Conservation (phyloP, 1,140 invertebrate genomes). For the Temnothorax curvispinosus region DNA sequence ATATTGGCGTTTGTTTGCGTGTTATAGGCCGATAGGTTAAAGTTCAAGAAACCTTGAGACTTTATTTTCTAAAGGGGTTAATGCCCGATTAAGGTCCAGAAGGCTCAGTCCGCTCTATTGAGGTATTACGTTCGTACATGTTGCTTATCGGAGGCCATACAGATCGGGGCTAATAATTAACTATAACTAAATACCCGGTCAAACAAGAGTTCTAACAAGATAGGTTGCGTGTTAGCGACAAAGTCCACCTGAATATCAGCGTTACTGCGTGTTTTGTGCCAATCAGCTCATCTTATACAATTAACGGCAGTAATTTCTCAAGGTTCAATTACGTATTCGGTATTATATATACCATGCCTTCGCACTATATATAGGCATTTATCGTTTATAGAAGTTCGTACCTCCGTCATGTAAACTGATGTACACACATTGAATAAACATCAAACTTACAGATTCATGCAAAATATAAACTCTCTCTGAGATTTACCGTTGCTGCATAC, state of each 20-base stretch:
- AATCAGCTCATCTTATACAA: neutral
- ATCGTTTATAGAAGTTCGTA: neutral
- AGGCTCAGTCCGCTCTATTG: constrained; percentile 53
- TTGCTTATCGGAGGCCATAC: constrained; percentile 66
- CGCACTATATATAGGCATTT: neutral
- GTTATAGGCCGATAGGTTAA: neutral
- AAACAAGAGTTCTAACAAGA: constrained; percentile 14
- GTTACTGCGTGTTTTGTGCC: neutral
- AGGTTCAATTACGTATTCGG: neutral
- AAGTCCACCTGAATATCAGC: neutral
- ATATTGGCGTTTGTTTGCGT: neutral
- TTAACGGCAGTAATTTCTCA: neutral
- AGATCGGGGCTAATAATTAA: constrained; percentile 43
- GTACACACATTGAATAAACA: neutral
- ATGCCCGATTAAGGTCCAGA: constrained; percentile 68
- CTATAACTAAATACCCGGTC: constrained; percentile 2
- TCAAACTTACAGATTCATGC: neutral
- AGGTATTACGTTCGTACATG: constrained; percentile 65
- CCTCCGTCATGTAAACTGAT: neutral
- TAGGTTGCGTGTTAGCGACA: constrained; percentile 3
- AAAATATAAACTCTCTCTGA: constrained; percentile 9
- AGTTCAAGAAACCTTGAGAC: constrained; percentile 21
- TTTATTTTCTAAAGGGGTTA: constrained; percentile 64
- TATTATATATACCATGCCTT: neutral
- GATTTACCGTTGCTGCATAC: neutral